Evolutionary conservation across 2,888 invertebrate species (phyloP).

Genomic region (Capitulum mitella): DNA sequence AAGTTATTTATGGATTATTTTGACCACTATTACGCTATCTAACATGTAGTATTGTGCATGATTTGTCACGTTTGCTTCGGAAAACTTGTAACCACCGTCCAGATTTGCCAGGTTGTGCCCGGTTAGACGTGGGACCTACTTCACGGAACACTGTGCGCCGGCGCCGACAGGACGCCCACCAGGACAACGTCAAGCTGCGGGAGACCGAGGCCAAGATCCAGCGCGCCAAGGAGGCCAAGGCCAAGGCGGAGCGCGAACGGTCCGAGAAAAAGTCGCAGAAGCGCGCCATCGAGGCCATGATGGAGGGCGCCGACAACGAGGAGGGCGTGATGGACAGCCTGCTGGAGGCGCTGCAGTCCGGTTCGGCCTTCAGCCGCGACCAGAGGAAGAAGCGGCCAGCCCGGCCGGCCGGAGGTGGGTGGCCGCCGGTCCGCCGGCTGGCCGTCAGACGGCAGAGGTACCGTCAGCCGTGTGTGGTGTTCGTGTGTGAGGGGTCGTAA

Average conservation of each 20-base stretch:
- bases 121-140: too few species aligned
- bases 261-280: constrained; percentile 70
- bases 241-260: constrained; percentile 74
- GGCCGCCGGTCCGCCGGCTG: too few species aligned
- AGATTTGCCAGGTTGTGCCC: too few species aligned
- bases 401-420: constrained; percentile 71
- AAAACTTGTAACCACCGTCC: too few species aligned
- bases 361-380: constrained; percentile 84
- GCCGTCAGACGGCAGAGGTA: too few species aligned
- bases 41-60: too few species aligned
- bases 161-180: constrained; percentile 60
- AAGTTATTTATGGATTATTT: too few species aligned
- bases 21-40: too few species aligned
- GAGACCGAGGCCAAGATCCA: constrained; percentile 78
- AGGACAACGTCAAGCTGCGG: constrained; percentile 69
- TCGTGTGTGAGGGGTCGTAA: too few species aligned
- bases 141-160: too few species aligned
- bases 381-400: constrained; percentile 68
- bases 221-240: constrained; percentile 72
- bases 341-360: constrained; percentile 86
- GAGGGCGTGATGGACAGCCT: constrained; percentile 98
- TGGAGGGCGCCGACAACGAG: constrained; percentile 70
- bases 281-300: constrained; percentile 83
- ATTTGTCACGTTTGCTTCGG: too few species aligned
- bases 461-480: too few species aligned